Evolutionary conservation across 2,797 vertebrate species (phyloP), one percentile per base, ranked within the genome.

Genomic region (Acrossocheilus fasciatus): DNA sequence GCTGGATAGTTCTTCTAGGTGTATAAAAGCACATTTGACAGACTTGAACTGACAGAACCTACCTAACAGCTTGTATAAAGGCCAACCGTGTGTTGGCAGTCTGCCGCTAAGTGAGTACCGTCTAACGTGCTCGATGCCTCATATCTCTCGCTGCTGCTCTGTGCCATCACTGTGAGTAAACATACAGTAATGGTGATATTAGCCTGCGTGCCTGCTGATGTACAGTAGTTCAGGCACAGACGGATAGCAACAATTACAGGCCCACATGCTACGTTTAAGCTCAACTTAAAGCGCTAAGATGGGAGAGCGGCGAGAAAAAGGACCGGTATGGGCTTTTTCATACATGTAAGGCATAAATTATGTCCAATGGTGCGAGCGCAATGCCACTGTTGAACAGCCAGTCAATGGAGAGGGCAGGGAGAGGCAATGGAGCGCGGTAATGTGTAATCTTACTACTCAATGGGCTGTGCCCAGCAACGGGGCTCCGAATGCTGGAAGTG

Each of bases 401-500:
- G 97, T 97, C 97, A 98, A 99, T 98, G 97, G 97, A 96, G 97
- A 99, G 97, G 98, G 98, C 97, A 98, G 97, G 97, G 95, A 97
- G 94, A 98, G 95, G 97, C 98, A 98, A 99, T 99, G 98, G 97
- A 98, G 97, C 97, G 97, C 92, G 97, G 97, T 98, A 98, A 98
- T 98, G 98, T 98, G 98, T 98, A 99, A 99, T 99, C 98, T 99
- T 98, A 97, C 97, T 98, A 99, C 97, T 98, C 98, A 99, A 99
- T 99, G 98, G 98, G 95, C 98, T 99, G 98, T 99, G 97, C 96
- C 97, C 97, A 92, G 97, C 97, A 96, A 96, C 94, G 96, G 96
- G 96, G 96, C 96, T 96, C 96, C 97, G 96, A 97, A 98, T 95
- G 96, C 97, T 98, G 96, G 94, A 98, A 96, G 96, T 99, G 98